Evolutionary conservation across 2,113 vertebrate species (phyloP).

Genomic region (Anolis sagrei): DNA sequence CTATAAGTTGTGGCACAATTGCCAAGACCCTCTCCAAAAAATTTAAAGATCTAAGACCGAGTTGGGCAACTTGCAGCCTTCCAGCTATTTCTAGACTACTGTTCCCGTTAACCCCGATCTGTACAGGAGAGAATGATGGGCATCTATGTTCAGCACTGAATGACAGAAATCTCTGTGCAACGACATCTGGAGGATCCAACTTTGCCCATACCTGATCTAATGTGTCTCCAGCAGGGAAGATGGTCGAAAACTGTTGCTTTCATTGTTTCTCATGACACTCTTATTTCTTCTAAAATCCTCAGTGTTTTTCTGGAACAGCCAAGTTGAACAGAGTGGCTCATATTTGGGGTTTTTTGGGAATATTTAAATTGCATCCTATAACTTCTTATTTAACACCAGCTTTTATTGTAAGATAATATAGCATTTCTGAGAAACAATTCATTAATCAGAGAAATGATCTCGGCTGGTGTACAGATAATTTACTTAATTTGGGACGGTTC

Average conservation of each 20-base stretch:
- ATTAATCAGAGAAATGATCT: constrained; percentile 92
- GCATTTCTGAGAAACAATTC: constrained; percentile 81
- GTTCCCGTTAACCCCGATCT: too few relatives aligned
- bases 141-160: too few relatives aligned
- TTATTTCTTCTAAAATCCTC: not conserved
- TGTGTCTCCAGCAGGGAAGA: not conserved
- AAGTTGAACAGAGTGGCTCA: too few relatives aligned
- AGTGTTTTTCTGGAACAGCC: not conserved
- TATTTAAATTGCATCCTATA: not conserved
- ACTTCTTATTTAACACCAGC: constrained; percentile 60
- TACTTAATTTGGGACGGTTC: constrained; percentile 90
- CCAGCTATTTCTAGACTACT: too few relatives aligned
- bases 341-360: too few relatives aligned
- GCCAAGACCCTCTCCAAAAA: too few relatives aligned
- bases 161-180: too few relatives aligned
- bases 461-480: constrained; percentile 88
- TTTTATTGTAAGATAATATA: constrained; percentile 83
- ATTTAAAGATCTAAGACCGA: too few relatives aligned
- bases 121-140: too few relatives aligned
- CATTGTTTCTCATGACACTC: not conserved
- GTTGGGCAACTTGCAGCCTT: too few relatives aligned
- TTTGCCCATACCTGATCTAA: not conserved
- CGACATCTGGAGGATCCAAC: not conserved
- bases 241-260: not conserved
- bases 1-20: too few relatives aligned